phyloP scores from a whole-genome alignment of 1,140 invertebrate genomes.

The Euwallacea similis region DNA sequence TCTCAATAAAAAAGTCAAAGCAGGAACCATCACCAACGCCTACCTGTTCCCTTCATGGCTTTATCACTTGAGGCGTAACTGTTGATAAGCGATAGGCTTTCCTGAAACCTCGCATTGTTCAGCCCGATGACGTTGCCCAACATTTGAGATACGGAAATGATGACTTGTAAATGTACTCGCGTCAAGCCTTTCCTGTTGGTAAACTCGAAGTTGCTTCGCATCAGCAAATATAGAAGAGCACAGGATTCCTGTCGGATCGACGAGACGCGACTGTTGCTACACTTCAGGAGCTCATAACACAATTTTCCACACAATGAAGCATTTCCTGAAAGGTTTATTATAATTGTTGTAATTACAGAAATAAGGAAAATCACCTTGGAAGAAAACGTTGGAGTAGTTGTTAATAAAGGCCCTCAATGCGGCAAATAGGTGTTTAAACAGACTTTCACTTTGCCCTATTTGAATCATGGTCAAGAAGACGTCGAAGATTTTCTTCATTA shows the following conservation, averaged over 20 bases:
- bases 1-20: background rate
- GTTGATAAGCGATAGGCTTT: conserved; percentile 88
- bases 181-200: conserved; percentile 80
- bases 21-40: conserved; percentile 17
- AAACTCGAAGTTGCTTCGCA: conserved; percentile 93
- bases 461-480: conserved; percentile 86
- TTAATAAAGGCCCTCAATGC: conserved; percentile 88
- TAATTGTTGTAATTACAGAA: conserved; percentile 4
- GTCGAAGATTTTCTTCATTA: conserved; percentile 77
- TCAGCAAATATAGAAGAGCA: conserved; percentile 85
- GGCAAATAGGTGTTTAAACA: conserved; percentile 90
- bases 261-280: conserved; percentile 78
- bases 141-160: conserved; percentile 90
- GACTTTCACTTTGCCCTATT: conserved; percentile 84
- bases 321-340: conserved; percentile 63
- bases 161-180: conserved; percentile 83
- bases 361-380: conserved; percentile 64
- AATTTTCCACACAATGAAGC: conserved; percentile 81
- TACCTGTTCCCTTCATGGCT: conserved; percentile 86
- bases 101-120: conserved; percentile 88
- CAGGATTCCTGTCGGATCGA: conserved; percentile 85
- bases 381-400: conserved; percentile 80
- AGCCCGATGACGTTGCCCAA: conserved; percentile 83
- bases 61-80: conserved; percentile 91
- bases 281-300: conserved; percentile 78